Evolutionary conservation across 2,113 vertebrate species (phyloP).

Genomic region (Progne subis): DNA sequence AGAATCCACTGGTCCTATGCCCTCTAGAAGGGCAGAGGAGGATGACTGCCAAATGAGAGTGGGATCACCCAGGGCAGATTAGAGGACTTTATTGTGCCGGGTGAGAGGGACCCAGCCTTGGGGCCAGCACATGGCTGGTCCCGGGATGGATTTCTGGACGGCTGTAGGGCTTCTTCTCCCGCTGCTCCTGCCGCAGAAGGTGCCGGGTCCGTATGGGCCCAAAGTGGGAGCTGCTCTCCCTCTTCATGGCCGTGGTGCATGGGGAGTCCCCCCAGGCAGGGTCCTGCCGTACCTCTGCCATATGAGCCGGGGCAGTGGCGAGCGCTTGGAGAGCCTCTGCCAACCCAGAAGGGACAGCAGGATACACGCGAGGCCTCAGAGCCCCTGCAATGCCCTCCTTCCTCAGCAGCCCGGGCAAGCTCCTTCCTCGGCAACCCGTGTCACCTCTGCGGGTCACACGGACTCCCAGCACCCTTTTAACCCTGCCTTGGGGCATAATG

Average conservation of each 20-base stretch:
- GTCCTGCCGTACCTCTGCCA: neutral
- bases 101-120: neutral
- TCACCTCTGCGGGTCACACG: neutral
- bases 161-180: neutral
- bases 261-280: rapidly evolving
- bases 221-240: neutral
- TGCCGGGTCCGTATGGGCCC: neutral
- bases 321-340: neutral
- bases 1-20: neutral
- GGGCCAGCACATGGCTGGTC: neutral
- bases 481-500: rapidly evolving
- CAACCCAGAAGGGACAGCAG: neutral
- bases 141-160: neutral
- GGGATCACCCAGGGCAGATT: neutral
- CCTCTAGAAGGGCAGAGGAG: neutral
- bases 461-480: no score
- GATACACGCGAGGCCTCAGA: neutral
- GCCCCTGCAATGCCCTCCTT: neutral
- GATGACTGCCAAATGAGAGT: neutral
- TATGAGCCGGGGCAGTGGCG: rapidly evolving
- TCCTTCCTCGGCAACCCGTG: neutral
- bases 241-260: rapidly evolving
- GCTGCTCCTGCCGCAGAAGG: neutral
- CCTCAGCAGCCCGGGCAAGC: neutral
- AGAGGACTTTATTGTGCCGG: neutral